phyloP scores from a whole-genome alignment of 2,888 invertebrate genomes.

The Carpatolechia fugitivella region DNA sequence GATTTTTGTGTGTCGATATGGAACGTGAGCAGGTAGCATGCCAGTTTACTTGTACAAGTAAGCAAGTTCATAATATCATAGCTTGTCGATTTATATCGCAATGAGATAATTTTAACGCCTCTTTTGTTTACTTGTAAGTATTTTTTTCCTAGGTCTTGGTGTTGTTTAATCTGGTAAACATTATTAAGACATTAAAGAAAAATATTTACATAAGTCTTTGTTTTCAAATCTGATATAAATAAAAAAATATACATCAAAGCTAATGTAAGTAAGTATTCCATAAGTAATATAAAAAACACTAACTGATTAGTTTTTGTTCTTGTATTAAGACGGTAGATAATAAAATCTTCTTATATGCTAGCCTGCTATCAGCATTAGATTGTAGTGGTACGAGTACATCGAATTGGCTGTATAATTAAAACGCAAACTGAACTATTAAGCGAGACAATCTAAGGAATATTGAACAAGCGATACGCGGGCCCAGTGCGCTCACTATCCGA shows the following conservation, averaged over 20 bases:
- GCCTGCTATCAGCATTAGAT: background rate
- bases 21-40: slow-evolving; percentile 38
- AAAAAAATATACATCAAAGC: no score
- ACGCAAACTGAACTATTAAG: slow-evolving; percentile 56
- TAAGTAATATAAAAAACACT: no score
- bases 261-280: no score
- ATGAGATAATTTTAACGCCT: slow-evolving; percentile 44
- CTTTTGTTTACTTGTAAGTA: slow-evolving; percentile 24
- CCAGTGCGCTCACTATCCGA: slow-evolving; percentile 31
- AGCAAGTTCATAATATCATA: slow-evolving; percentile 44
- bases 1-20: slow-evolving; percentile 70
- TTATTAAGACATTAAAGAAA: no score
- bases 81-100: slow-evolving; percentile 48
- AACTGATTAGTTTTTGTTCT: no score
- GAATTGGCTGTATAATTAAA: slow-evolving; percentile 55
- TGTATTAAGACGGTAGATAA: no score
- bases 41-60: slow-evolving; percentile 25
- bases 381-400: slow-evolving; percentile 36
- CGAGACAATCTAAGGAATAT: slow-evolving; percentile 47
- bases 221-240: no score
- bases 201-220: no score
- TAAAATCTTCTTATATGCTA: no score
- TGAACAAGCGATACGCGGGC: slow-evolving; percentile 61
- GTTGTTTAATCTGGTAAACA: no score
- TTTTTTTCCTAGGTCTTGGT: slow-evolving; percentile 19